These are phyloP conservation scores for Hydrolagus affinis DNA, from an alignment of 2,113 vertebrate genomes.

Conservation along the genomic window DNA sequence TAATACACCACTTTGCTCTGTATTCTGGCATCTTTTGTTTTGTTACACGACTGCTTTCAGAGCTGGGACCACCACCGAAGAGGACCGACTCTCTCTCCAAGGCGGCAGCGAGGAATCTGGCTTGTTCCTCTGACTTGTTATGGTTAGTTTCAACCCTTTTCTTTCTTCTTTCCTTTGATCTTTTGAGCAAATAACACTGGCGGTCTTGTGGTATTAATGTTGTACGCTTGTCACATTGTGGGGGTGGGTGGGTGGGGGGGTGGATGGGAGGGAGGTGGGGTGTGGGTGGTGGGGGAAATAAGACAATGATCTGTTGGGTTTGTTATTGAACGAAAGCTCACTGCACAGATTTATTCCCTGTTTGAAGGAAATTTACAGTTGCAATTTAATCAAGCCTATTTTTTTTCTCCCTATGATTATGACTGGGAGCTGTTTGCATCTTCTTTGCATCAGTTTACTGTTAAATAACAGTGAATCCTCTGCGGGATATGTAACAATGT, in stretches of 20 bases:
- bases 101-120: not conserved
- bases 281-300: no score
- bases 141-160: conserved; percentile 15
- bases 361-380: no score
- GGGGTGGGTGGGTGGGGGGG: no score
- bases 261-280: no score
- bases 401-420: not conserved
- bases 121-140: not conserved
- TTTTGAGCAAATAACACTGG: not conserved
- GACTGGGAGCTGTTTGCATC: not conserved
- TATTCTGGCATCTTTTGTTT: conserved; percentile 21
- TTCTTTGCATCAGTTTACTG: not conserved
- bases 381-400: not conserved
- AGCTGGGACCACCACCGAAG: not conserved
- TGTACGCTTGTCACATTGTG: not conserved
- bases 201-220: not conserved
- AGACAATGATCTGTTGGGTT: not conserved
- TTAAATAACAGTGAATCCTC: not conserved
- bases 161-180: not conserved
- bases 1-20: conserved; percentile 4
- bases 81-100: conserved; percentile 4
- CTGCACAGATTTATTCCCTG: not conserved
- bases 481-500: not conserved
- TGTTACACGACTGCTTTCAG: conserved; percentile 11
- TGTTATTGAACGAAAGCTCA: not conserved